Percentiles rank a stretch among this genome's conserved stretches.
Conservation (phyloP, 2,797 vertebrate species). For the Rhinella marina region DNA sequence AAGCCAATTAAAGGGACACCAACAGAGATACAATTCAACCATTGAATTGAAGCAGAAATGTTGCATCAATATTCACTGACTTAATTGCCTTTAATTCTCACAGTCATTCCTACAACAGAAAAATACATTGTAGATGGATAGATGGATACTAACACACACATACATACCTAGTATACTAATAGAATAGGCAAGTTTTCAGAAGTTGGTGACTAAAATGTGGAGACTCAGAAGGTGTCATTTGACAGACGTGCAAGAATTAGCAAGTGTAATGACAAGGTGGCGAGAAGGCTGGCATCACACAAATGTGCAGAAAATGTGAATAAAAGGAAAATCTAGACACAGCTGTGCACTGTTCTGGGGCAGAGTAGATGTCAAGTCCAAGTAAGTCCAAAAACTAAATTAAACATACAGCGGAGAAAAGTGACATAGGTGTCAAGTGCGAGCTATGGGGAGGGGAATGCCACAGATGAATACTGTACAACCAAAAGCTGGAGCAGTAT, state of each 20-base stretch:
- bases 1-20: neutral
- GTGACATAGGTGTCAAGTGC: slow-evolving; percentile 24
- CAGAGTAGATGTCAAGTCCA: slow-evolving; percentile 19
- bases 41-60: neutral
- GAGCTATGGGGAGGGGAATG: neutral
- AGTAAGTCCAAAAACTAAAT: slow-evolving; percentile 11
- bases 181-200: slow-evolving; percentile 13
- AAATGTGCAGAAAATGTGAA: neutral
- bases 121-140: no score
- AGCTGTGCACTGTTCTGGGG: slow-evolving; percentile 3
- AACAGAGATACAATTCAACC: neutral
- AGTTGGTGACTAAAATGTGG: slow-evolving; percentile 12
- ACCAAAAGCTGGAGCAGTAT: neutral
- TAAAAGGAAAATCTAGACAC: slow-evolving; percentile 1
- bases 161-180: neutral
- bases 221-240: slow-evolving; percentile 37
- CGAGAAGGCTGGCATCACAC: slow-evolving; percentile 19
- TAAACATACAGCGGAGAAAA: neutral
- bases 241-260: slow-evolving; percentile 35
- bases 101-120: neutral
- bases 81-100: neutral
- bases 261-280: slow-evolving; percentile 46
- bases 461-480: neutral
- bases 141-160: neutral
- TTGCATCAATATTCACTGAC: neutral